Percentiles rank a stretch among this genome's conserved stretches.
Evolutionary conservation across 2,113 vertebrate species (phyloP).

Genomic region (Crotalus helleri): DNA sequence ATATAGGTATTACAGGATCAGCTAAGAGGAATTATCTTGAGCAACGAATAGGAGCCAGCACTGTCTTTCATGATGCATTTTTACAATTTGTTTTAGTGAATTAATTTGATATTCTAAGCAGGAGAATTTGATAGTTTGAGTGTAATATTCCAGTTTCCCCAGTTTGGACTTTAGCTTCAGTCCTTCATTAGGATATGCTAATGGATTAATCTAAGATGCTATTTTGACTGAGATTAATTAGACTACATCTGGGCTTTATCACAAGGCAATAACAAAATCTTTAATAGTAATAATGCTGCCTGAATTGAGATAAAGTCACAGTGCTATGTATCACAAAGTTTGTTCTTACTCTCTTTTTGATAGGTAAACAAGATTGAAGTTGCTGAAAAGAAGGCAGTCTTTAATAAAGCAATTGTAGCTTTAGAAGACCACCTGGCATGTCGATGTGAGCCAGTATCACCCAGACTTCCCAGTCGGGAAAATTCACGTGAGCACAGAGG

Average conservation of each 20-base stretch:
- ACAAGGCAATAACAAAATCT: background rate
- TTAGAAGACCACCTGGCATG: constrained; percentile 91
- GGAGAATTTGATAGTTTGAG: background rate
- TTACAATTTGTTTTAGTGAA: background rate
- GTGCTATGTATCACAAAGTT: constrained; percentile 14
- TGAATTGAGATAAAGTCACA: background rate
- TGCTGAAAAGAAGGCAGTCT: constrained; percentile 69
- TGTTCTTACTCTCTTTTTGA: constrained; percentile 13
- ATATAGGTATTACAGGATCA: background rate
- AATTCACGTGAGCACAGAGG: constrained; percentile 62
- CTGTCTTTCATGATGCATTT: background rate
- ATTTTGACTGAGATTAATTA: background rate
- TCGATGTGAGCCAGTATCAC: constrained; percentile 71
- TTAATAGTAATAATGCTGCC: background rate
- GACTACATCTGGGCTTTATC: background rate
- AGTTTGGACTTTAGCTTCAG: background rate
- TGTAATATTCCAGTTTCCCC: background rate
- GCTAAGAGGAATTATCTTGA: background rate
- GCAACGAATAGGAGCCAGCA: background rate
- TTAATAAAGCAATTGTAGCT: constrained; percentile 82
- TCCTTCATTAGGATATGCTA: background rate
- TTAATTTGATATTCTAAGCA: background rate
- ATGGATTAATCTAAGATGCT: background rate
- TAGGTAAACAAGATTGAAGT: constrained; percentile 90
- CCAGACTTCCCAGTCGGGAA: constrained; percentile 35